Evolutionary conservation across 2,113 vertebrate genomes (phyloP).

Genomic region (Apodemus speciosus): DNA sequence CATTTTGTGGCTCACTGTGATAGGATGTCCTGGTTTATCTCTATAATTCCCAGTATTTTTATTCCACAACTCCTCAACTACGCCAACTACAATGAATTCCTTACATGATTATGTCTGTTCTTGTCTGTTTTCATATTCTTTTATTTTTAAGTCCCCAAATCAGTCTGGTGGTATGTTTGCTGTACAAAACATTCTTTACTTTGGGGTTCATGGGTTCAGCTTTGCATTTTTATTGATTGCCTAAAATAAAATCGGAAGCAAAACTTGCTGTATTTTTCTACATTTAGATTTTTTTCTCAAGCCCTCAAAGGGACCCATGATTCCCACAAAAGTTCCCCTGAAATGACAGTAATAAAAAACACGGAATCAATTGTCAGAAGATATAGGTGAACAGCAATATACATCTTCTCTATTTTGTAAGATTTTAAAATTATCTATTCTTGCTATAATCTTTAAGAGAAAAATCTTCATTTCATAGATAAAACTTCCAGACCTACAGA

Average conservation of each 20-base stretch:
- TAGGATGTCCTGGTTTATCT: background rate
- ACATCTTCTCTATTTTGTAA: background rate
- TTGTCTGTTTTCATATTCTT: background rate
- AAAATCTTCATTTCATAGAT: conserved; percentile 16
- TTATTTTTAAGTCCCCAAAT: background rate
- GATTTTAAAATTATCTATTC: background rate
- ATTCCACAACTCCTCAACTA: conserved; percentile 3
- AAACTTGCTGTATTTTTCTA: conserved; percentile 15
- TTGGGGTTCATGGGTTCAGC: background rate
- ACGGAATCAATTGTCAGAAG: background rate
- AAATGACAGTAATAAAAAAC: background rate
- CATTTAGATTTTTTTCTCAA: conserved; percentile 1
- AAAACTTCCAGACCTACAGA: conserved; percentile 13
- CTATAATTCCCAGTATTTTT: background rate
- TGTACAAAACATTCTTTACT: background rate
- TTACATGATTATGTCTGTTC: background rate
- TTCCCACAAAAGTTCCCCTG: background rate
- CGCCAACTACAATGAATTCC: background rate
- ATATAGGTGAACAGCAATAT: background rate
- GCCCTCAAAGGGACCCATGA: conserved; percentile 10
- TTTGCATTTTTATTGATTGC: background rate
- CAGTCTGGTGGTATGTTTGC: background rate
- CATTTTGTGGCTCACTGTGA: background rate
- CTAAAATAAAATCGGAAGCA: conserved; percentile 54
- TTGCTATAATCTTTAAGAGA: background rate